Conservation (phyloP, 2,797 vertebrate species). For the Malurus leucopterus region DNA sequence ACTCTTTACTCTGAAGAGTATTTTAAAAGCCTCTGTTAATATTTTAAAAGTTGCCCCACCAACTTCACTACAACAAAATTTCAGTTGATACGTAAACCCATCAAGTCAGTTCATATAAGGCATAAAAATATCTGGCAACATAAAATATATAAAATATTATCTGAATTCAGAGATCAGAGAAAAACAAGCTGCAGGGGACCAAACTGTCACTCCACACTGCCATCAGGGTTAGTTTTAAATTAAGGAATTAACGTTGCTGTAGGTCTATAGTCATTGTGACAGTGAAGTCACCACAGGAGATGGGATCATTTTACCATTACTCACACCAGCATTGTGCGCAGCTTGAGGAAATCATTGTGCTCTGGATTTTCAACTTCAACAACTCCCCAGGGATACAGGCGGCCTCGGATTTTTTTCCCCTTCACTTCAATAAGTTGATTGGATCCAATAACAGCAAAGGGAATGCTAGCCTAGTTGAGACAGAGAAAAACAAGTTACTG, state of each 20-base stretch:
- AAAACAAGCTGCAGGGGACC: neutral
- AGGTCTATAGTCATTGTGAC: neutral
- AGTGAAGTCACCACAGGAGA: neutral
- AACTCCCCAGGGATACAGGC: slow-evolving; percentile 86
- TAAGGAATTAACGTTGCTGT: neutral
- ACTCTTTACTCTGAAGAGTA: neutral
- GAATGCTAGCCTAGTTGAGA: slow-evolving; percentile 80
- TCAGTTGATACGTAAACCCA: neutral
- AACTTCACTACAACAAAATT: neutral
- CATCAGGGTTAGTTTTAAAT: neutral
- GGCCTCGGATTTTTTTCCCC: slow-evolving; percentile 88
- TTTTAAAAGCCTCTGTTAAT: neutral
- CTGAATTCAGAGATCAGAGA: neutral
- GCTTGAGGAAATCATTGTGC: slow-evolving; percentile 91
- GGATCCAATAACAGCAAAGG: slow-evolving; percentile 86
- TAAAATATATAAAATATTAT: neutral
- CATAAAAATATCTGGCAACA: neutral
- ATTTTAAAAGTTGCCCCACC: neutral
- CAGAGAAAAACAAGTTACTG: neutral
- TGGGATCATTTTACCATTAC: slow-evolving; percentile 37
- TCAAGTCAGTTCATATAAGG: neutral
- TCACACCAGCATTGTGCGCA: slow-evolving; percentile 88
- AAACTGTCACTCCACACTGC: neutral
- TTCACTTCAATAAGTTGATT: slow-evolving; percentile 93
- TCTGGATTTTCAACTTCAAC: slow-evolving; percentile 91